A percentile compares a stretch with the other conserved stretches of the same genome.
phyloP scores from a whole-genome alignment of 1,140 invertebrate species.

The Apis cerana region DNA sequence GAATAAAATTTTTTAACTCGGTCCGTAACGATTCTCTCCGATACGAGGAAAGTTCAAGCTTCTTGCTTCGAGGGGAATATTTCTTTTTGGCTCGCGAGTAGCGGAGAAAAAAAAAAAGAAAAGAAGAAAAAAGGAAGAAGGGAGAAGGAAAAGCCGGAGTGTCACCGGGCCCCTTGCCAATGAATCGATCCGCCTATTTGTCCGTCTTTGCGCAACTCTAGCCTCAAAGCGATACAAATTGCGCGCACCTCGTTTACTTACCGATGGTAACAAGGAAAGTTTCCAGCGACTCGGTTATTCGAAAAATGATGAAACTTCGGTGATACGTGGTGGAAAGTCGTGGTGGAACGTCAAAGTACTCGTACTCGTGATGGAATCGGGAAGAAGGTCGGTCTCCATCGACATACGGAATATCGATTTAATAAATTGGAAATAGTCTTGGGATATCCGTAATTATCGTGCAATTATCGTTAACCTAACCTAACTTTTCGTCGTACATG shows the following conservation, averaged over 20 bases:
- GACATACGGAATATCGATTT: no score
- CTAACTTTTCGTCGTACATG: no score
- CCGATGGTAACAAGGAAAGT: background rate
- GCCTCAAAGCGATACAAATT: background rate
- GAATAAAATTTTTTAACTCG: no score
- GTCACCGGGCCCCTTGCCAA: slow-evolving; percentile 37
- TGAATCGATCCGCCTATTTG: slow-evolving; percentile 53
- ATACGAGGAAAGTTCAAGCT: background rate
- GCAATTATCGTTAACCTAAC: no score
- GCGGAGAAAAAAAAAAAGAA: background rate
- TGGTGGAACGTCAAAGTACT: no score
- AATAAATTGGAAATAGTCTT: no score
- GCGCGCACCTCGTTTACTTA: background rate
- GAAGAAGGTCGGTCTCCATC: no score
- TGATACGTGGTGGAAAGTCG: no score
- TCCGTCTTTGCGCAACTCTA: slow-evolving; percentile 21
- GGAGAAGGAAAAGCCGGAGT: background rate
- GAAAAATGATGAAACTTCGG: no score
- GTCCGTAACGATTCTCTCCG: background rate
- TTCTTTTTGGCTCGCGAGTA: slow-evolving; percentile 4
- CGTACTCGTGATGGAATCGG: no score
- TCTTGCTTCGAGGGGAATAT: slow-evolving; percentile 6
- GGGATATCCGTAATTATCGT: no score
- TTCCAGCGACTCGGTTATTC: no score
- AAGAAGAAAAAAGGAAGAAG: background rate